Evolutionary conservation across 35 echinoderm and acorn worm species (phyloP).

Genomic region (Patiria miniata): DNA sequence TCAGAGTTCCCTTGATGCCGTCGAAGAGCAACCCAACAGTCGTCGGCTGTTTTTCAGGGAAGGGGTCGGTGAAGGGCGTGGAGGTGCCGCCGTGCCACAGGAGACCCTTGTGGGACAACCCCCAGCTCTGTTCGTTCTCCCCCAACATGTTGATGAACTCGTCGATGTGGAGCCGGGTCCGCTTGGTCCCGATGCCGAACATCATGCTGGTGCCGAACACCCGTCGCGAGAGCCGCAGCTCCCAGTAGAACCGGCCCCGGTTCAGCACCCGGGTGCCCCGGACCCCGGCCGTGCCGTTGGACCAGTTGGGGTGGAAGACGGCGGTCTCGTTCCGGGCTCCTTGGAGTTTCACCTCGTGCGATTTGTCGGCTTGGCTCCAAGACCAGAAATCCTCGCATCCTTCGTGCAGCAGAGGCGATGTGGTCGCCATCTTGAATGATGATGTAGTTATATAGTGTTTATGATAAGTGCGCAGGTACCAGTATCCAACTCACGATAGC

Average conservation of each 20-base stretch:
- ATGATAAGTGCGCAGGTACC: background rate
- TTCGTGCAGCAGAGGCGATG: slow-evolving; percentile 30
- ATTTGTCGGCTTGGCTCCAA: slow-evolving; percentile 79
- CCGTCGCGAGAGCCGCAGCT: slow-evolving; percentile 53
- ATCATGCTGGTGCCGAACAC: slow-evolving; percentile 94
- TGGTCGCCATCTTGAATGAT: slow-evolving; percentile 32
- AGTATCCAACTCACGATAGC: background rate
- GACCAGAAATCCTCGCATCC: slow-evolving; percentile 85
- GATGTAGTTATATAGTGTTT: background rate
- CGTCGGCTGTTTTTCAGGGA: slow-evolving; percentile 66
- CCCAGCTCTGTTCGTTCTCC: slow-evolving; percentile 80
- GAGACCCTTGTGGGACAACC: slow-evolving; percentile 86
- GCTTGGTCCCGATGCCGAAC: slow-evolving; percentile 80
- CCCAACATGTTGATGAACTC: slow-evolving; percentile 86
- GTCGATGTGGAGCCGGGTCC: slow-evolving; percentile 73
- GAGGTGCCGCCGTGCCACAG: slow-evolving; percentile 77
- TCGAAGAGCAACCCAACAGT: slow-evolving; percentile 76
- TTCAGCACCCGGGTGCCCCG: slow-evolving; percentile 70
- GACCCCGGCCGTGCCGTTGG: slow-evolving; percentile 76
- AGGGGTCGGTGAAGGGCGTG: slow-evolving; percentile 71
- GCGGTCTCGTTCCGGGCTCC: slow-evolving; percentile 47
- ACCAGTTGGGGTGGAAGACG: slow-evolving; percentile 92
- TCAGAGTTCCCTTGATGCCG: slow-evolving; percentile 74
- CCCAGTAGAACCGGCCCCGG: slow-evolving; percentile 77
- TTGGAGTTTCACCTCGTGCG: slow-evolving; percentile 69